Conservation (phyloP, 2,888 invertebrate species). For the Acrobasis suavella region DNA sequence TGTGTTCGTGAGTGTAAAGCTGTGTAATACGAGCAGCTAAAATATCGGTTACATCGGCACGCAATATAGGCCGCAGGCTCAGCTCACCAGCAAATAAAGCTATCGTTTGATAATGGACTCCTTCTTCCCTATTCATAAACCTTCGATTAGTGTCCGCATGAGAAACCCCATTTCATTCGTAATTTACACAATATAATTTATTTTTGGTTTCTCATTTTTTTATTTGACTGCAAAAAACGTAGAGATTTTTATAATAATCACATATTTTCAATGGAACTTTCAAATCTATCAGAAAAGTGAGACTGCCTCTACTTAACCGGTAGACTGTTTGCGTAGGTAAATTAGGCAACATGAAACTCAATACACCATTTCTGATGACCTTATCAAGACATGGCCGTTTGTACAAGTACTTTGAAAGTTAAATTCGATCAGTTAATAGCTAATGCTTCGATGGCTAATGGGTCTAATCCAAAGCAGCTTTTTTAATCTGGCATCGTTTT, state of each 20-base stretch:
- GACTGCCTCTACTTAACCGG: neutral
- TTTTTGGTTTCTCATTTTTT: too few species aligned
- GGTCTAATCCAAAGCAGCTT: slow-evolving; percentile 45
- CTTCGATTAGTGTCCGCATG: neutral
- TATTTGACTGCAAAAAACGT: too few species aligned
- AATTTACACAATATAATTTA: neutral
- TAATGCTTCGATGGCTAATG: slow-evolving; percentile 41
- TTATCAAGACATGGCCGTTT: slow-evolving; percentile 44
- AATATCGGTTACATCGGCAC: slow-evolving; percentile 11
- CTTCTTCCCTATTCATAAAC: neutral
- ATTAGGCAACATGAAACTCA: slow-evolving; percentile 48
- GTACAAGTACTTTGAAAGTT: neutral
- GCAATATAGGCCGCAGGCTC: slow-evolving; percentile 18
- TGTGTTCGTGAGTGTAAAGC: slow-evolving; percentile 8
- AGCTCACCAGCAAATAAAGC: slow-evolving; percentile 16
- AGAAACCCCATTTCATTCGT: neutral
- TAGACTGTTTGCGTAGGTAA: slow-evolving; percentile 24
- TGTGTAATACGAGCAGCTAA: slow-evolving; percentile 15
- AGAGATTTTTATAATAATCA: too few species aligned
- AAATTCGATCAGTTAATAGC: slow-evolving; percentile 20
- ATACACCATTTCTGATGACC: slow-evolving; percentile 50
- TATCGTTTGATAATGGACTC: slow-evolving; percentile 16
- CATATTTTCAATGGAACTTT: too few species aligned
- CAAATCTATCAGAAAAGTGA: neutral
- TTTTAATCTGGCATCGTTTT: slow-evolving; percentile 26